phyloP scores from a whole-genome alignment of 1,140 invertebrate genomes.

The Xylocopa sonorina region DNA sequence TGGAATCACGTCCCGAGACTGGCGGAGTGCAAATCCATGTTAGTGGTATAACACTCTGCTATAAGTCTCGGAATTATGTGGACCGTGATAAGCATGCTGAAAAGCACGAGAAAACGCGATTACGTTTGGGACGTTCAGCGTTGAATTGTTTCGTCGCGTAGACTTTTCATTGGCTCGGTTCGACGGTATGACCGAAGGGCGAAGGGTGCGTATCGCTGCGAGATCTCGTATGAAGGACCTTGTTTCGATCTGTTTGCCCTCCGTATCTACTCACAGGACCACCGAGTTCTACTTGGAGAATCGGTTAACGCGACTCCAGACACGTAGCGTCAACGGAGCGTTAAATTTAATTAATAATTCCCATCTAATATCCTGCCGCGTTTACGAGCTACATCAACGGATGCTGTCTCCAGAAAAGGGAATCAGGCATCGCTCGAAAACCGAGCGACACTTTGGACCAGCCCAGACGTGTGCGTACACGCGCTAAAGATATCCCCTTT shows the following conservation, averaged over 20 bases:
- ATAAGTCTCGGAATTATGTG: constrained; percentile 60
- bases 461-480: too few species aligned
- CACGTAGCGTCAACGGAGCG: too few species aligned
- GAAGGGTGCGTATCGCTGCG: too few species aligned
- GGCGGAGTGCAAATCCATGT: constrained; percentile 71
- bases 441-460: background rate
- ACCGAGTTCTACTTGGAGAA: too few species aligned
- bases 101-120: constrained; percentile 19
- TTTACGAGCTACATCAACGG: too few species aligned
- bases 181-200: background rate
- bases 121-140: background rate
- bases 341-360: too few species aligned
- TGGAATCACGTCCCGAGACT: constrained; percentile 42
- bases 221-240: too few species aligned
- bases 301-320: too few species aligned
- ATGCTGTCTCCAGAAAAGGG: too few species aligned
- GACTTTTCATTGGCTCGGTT: background rate
- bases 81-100: constrained; percentile 65
- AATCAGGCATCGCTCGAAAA: background rate
- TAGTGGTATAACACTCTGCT: constrained; percentile 46
- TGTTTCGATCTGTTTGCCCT: too few species aligned
- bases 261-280: too few species aligned
- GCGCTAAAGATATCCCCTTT: constrained; percentile 36
- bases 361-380: too few species aligned
- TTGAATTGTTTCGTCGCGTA: background rate